Evolutionary conservation across 2,888 invertebrate genomes (phyloP).

Genomic region (Amblyjoppa fuscipennis): DNA sequence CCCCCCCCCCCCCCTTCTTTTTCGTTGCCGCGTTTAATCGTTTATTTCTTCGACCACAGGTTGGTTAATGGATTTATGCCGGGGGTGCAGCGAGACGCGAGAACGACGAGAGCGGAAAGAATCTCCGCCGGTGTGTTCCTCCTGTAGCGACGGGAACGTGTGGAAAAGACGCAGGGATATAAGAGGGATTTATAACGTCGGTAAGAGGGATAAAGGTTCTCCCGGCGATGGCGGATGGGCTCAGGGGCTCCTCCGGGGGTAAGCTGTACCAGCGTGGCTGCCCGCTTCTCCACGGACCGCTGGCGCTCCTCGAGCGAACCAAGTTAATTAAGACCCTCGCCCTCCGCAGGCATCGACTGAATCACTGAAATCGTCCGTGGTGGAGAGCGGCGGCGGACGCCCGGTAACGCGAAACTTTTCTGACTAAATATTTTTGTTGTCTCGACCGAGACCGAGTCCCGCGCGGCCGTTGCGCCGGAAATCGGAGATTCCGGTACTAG

Average conservation of each 20-base stretch:
- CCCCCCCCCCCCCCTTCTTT: constrained; percentile 2
- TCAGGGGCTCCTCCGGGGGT: background rate
- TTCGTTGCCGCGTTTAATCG: constrained; percentile 11
- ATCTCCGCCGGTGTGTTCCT: constrained; percentile 55
- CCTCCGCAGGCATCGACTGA: constrained; percentile 52
- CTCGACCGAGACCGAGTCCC: background rate
- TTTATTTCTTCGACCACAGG: constrained; percentile 33
- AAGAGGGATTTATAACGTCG: constrained; percentile 71
- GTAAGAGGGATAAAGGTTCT: constrained; percentile 60
- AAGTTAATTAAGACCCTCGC: constrained; percentile 65
- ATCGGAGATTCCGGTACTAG: constrained; percentile 31
- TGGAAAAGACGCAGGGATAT: constrained; percentile 65
- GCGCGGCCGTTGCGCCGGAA: constrained; percentile 29
- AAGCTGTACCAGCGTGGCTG: constrained; percentile 6
- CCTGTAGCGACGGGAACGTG: constrained; percentile 47
- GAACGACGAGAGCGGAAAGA: constrained; percentile 29
- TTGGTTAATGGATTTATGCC: constrained; percentile 60
- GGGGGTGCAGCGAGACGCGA: constrained; percentile 10
- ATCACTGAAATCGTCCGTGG: constrained; percentile 58
- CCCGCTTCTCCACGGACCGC: constrained; percentile 41
- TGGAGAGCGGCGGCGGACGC: background rate
- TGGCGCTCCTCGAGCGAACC: constrained; percentile 46
- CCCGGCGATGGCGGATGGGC: background rate
- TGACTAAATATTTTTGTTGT: constrained; percentile 60
- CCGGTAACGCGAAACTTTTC: constrained; percentile 52